Conservation (phyloP, 2,113 vertebrate species). For the Ranitomeya variabilis region DNA sequence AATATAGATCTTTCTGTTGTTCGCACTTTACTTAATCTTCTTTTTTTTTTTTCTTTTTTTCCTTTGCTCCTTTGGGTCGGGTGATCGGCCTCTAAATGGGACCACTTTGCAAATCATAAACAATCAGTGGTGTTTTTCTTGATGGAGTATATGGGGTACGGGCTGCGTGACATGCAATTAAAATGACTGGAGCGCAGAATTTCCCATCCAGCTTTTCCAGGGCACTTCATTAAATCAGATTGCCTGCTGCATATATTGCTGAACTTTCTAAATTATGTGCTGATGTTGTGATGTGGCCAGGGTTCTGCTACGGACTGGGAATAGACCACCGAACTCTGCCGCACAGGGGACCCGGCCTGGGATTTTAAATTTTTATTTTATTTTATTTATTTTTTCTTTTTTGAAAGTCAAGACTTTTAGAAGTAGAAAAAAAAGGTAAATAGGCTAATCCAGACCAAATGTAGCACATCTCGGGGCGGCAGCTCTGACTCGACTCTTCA, state of each 20-base stretch:
- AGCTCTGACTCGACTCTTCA: background rate
- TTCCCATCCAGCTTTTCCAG: slow-evolving; percentile 49
- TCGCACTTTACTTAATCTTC: slow-evolving; percentile 57
- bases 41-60: background rate
- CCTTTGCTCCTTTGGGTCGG: background rate
- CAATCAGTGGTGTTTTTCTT: slow-evolving; percentile 47
- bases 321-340: slow-evolving; percentile 49
- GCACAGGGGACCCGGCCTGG: slow-evolving; percentile 21
- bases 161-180: slow-evolving; percentile 53
- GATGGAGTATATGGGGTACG: slow-evolving; percentile 29
- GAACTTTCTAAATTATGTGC: slow-evolving; percentile 56
- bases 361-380: background rate
- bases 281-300: slow-evolving; percentile 53
- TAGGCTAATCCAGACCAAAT: slow-evolving; percentile 40
- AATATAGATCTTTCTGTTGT: slow-evolving; percentile 57
- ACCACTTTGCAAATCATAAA: slow-evolving; percentile 55
- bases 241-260: slow-evolving; percentile 49
- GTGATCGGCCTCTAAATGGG: slow-evolving; percentile 42
- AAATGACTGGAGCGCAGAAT: slow-evolving; percentile 44
- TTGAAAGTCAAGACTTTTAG: slow-evolving; percentile 29
- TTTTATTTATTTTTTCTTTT: background rate
- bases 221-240: slow-evolving; percentile 56
- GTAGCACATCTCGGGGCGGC: background rate
- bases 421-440: slow-evolving; percentile 20
- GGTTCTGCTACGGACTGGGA: slow-evolving; percentile 32